Evolutionary conservation across 1,140 invertebrate species (phyloP), one percentile per base, ranked within the genome.

Genomic region (Procambarus virginalis): DNA sequence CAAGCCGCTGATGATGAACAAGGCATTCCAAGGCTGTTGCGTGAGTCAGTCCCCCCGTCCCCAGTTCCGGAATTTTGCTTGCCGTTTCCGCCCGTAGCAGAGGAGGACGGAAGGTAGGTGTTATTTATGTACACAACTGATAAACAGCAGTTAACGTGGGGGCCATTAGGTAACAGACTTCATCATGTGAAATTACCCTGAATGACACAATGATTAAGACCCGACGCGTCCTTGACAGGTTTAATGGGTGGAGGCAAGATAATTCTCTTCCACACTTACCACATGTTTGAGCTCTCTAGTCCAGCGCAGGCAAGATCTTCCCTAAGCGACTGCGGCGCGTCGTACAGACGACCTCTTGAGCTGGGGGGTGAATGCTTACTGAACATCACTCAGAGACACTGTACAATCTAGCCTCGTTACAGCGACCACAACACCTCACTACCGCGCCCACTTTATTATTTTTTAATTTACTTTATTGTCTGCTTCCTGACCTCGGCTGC

Each of bases 141-240:
- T 73, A 34, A 73, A 73, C 68, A 73, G n/a, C 68, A 73, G n/a
- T 34, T 73, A 73, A 73, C 34, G 68, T 73, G 68, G n/a, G 68
- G n/a, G 68, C 22, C 68, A 73, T 73, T 73, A 73, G 68, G 68
- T n/a, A 73, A 34, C 68, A 86, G 45, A 49, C 58, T 64, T 68
- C 58, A 64, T 80, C 85, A 79, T 49, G 76, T 86, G 85, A 76
- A 86, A 86, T 86, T 68, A 86, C 68, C 85, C 73, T 48, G 55
- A 86, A 64, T 80, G 85, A 86, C 85, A 80, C 48, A 79, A 78
- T 79, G 76, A 86, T 86, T 70, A 80, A 64, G 58, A 20, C 85
- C 17, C 58, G 77, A 80, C 60, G 85, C 76, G 85, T 49, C 58
- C 60, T 68, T 70, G 81, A 83, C 81, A 83, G 81, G 48, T 83